Evolutionary conservation across 2,888 invertebrate species (phyloP), one percentile per base, ranked within the genome.

Genomic region (Zygogramma bicolorata): DNA sequence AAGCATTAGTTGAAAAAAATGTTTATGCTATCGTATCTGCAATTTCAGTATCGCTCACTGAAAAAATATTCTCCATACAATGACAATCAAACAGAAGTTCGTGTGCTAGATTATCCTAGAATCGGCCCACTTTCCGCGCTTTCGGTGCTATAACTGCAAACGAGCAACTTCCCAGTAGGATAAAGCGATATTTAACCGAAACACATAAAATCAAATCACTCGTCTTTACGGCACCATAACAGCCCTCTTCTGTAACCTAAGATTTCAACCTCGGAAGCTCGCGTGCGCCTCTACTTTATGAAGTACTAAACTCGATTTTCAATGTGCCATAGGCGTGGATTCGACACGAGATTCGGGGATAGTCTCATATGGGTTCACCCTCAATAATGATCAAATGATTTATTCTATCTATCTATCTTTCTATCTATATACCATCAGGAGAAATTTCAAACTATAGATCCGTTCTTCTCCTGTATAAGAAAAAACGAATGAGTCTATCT

Each of bases 151-250:
- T 15, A 57, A 58, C 66, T 58, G 62, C 34, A 42, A 77, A 62
- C 60, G 70, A 69, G 70, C 57, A 70, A 61, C 63, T 74, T 70
- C 76, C 70, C 71, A 71, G 65, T 71, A 73, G 83, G 82, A 85
- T 85, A 83, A 84, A 86, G 85, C 84, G 84, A 86, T 86, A 86
- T 86, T 86, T 86, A 86, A 86, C 85, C 84, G 85, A 86, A 86
- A 85, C 86, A 86, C 86, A 87, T 87, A 87, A 86, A 87, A 87
- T 87, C 86, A 87, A 87, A 87, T 87, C 87, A 86, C 84, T 85
- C 84, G 86, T 85, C 85, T 87, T 86, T 86, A 86, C 86, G 85
- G 84, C 85, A 84, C 86, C 85, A 85, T 87, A 86, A 87, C 86
- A 82, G 85, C 85, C 86, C 86, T 85, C 85, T 81, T 81, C 84